Conservation (phyloP, 2,113 vertebrate genomes). For the Lophura nycthemera region DNA sequence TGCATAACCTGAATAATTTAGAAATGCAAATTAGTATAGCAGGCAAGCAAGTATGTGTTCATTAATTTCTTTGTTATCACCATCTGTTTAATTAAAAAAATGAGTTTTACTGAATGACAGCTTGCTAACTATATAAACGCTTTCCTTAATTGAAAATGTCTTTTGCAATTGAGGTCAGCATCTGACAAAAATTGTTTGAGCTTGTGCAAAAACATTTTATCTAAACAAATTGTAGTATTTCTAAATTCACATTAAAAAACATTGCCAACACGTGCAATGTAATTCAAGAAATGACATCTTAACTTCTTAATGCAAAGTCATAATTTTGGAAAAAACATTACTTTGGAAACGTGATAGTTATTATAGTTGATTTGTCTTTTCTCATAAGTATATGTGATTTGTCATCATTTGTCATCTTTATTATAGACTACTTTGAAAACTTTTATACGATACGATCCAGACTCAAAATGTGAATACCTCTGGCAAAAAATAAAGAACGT, state of each 20-base stretch:
- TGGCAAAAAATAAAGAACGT: background rate
- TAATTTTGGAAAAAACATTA: conserved; percentile 32
- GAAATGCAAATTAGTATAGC: conserved; percentile 78
- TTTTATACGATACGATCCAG: conserved; percentile 14
- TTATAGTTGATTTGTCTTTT: background rate
- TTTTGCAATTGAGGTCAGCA: conserved; percentile 72
- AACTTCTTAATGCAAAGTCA: background rate
- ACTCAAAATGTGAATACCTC: background rate
- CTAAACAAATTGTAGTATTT: conserved; percentile 67
- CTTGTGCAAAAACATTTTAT: conserved; percentile 60
- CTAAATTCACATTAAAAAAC: conserved; percentile 62
- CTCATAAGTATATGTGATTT: background rate
- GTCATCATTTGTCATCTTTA: conserved; percentile 21
- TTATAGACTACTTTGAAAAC: background rate
- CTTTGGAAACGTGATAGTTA: conserved; percentile 10
- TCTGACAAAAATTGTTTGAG: conserved; percentile 71
- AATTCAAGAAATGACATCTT: conserved; percentile 22
- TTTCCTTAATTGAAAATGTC: conserved; percentile 77
- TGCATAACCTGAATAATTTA: conserved; percentile 81
- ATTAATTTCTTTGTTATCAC: conserved; percentile 82
- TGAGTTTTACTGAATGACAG: conserved; percentile 79
- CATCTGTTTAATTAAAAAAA: conserved; percentile 84
- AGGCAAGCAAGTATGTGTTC: conserved; percentile 77
- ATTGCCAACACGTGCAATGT: conserved; percentile 33
- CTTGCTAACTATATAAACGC: conserved; percentile 74